These are phyloP conservation scores for Pristionchus japonicus DNA, from an alignment of 2,888 invertebrate genomes.

Conservation along the genomic window DNA sequence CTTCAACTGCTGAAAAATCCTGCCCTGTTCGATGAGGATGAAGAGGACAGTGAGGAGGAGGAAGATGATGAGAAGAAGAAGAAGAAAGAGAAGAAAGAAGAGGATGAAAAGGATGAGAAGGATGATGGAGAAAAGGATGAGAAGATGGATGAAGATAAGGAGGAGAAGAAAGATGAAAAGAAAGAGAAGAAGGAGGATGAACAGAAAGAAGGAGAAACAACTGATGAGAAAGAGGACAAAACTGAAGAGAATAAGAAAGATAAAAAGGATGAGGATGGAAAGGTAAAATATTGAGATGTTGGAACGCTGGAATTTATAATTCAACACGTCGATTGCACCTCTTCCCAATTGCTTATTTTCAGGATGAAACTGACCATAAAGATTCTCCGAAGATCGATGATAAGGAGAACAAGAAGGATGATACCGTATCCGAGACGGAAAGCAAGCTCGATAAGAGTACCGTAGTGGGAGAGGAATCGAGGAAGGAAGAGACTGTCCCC, in stretches of 20 bases:
- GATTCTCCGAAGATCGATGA: neutral
- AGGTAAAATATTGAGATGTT: neutral
- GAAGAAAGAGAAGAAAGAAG: neutral
- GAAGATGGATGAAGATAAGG: neutral
- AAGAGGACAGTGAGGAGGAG: slow-evolving; percentile 27
- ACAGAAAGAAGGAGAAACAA: neutral
- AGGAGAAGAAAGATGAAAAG: slow-evolving; percentile 6
- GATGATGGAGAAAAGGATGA: neutral
- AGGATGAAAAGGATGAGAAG: neutral
- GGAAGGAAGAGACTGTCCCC: neutral
- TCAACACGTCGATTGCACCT: too few relatives aligned
- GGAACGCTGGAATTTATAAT: neutral
- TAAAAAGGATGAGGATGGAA: neutral
- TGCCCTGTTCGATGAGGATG: slow-evolving; percentile 1
- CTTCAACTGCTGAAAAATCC: neutral
- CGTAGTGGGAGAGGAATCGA: neutral
- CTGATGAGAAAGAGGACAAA: too few relatives aligned
- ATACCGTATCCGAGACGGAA: neutral
- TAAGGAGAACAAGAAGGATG: neutral
- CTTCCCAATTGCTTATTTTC: neutral
- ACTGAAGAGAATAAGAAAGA: too few relatives aligned
- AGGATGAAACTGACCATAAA: neutral
- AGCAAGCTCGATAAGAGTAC: neutral
- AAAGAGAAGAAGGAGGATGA: neutral
- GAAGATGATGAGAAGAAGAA: neutral